phyloP scores from a whole-genome alignment of 2,888 invertebrate genomes.

The Drosophila leonis region DNA sequence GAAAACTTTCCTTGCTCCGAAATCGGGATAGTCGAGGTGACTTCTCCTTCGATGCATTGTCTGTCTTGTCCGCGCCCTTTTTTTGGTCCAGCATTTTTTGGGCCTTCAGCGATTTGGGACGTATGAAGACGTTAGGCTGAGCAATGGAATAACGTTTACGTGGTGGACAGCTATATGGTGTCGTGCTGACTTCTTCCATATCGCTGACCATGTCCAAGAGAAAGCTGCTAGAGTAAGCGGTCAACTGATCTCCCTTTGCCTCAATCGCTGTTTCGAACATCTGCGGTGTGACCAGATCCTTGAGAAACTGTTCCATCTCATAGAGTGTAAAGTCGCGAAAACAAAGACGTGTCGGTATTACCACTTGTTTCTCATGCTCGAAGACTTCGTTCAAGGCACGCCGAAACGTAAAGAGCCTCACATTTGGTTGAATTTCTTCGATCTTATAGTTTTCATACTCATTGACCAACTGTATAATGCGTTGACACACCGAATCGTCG shows the following conservation, averaged over 20 bases:
- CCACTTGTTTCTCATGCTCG: slow-evolving; percentile 54
- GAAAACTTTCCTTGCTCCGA: not conserved
- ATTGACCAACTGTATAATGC: slow-evolving; percentile 55
- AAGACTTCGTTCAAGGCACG: slow-evolving; percentile 63
- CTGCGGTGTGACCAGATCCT: slow-evolving; percentile 61
- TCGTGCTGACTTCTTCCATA: not conserved
- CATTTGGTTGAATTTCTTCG: slow-evolving; percentile 53
- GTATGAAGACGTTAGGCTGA: slow-evolving; percentile 60
- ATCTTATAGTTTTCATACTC: slow-evolving; percentile 61
- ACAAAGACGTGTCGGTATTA: slow-evolving; percentile 76
- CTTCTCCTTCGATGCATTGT: not conserved
- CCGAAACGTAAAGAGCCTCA: slow-evolving; percentile 66
- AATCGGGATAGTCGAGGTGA: not conserved
- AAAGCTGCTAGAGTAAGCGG: not conserved
- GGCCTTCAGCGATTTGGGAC: slow-evolving; percentile 72
- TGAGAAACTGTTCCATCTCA: slow-evolving; percentile 67
- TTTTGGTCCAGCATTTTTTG: slow-evolving; percentile 6
- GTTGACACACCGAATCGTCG: slow-evolving; percentile 67
- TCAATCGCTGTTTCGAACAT: slow-evolving; percentile 33
- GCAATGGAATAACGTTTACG: slow-evolving; percentile 4
- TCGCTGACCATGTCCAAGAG: not conserved
- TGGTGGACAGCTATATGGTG: slow-evolving; percentile 5
- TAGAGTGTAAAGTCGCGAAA: slow-evolving; percentile 81
- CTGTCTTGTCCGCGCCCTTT: not conserved
- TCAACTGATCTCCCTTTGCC: not conserved